Evolutionary conservation across 92 coral and sea anemone genomes (phyloP).

Genomic region (Epizoanthus rinbou): DNA sequence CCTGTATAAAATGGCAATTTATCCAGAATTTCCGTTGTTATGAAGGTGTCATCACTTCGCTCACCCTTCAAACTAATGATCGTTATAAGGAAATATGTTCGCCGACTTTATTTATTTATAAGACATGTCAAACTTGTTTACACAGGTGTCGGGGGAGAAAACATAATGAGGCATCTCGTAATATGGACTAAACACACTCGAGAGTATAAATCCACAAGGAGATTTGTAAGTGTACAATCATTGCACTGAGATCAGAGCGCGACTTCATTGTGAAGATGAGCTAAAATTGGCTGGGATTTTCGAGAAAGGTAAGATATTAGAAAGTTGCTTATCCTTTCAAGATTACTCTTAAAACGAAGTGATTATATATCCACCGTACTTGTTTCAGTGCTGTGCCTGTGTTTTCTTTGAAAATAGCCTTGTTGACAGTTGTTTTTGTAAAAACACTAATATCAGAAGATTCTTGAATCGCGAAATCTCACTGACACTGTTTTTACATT

Average conservation of each 20-base stretch:
- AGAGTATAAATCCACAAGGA: background rate
- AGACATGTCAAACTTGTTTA: conserved; percentile 5
- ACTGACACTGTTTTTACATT: background rate
- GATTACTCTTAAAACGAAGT: no score
- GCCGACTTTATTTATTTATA: conserved; percentile 5
- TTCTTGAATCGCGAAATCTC: conserved; percentile 20
- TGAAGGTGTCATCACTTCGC: background rate
- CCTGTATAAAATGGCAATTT: background rate
- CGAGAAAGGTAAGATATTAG: background rate
- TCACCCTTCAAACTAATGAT: conserved; percentile 1
- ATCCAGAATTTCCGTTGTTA: background rate
- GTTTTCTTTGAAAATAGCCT: background rate
- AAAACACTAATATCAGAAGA: background rate
- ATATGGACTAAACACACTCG: background rate
- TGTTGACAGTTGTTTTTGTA: background rate
- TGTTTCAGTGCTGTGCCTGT: background rate
- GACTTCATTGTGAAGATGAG: background rate
- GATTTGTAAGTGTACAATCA: background rate
- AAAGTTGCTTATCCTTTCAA: no score
- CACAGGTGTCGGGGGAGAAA: conserved; percentile 1
- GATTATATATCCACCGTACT: background rate
- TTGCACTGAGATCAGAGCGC: background rate
- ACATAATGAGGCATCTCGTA: background rate
- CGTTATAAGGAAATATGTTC: conserved; percentile 7
- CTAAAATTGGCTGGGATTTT: background rate